These are phyloP conservation scores for Noctua janthina DNA, from an alignment of 2,888 invertebrate genomes.

Conservation along the genomic window DNA sequence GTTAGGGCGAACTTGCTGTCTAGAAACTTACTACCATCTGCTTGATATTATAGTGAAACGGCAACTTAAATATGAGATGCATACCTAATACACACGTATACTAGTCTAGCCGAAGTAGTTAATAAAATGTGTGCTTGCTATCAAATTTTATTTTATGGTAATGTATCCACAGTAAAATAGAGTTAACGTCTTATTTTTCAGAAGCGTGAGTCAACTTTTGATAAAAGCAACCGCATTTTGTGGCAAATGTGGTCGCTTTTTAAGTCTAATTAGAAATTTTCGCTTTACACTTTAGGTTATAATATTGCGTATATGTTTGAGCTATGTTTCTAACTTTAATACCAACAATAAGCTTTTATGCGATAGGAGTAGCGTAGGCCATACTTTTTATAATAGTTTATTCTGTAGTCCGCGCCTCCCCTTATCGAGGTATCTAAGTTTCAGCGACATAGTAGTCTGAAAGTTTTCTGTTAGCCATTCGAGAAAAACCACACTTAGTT, in stretches of 20 bases:
- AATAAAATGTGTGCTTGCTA: conserved; percentile 46
- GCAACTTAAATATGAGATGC: conserved; percentile 46
- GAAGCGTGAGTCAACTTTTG: conserved; percentile 34
- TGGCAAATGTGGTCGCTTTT: conserved; percentile 11
- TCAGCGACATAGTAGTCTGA: conserved; percentile 42
- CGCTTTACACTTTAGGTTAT: background rate
- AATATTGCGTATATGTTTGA: background rate
- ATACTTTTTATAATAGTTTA: conserved; percentile 19
- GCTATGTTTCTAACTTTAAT: background rate
- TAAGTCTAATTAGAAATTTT: conserved; percentile 36
- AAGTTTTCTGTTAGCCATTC: conserved; percentile 56
- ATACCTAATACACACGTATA: conserved; percentile 27
- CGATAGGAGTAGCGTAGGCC: background rate
- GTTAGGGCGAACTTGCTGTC: conserved; percentile 65
- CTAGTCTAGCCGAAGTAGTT: conserved; percentile 37
- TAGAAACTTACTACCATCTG: conserved; percentile 67
- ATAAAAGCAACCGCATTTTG: conserved; percentile 37
- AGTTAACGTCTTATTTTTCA: conserved; percentile 44
- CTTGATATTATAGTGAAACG: conserved; percentile 52
- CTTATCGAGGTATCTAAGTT: conserved; percentile 53
- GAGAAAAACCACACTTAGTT: conserved; percentile 49
- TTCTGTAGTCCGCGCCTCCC: conserved; percentile 19
- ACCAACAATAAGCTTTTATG: background rate
- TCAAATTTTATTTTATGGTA: conserved; percentile 54
- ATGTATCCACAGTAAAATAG: conserved; percentile 47